Evolutionary conservation across 2,888 invertebrate genomes (phyloP), one percentile per base, ranked within the genome.

Genomic region (Coenonympha arcania): DNA sequence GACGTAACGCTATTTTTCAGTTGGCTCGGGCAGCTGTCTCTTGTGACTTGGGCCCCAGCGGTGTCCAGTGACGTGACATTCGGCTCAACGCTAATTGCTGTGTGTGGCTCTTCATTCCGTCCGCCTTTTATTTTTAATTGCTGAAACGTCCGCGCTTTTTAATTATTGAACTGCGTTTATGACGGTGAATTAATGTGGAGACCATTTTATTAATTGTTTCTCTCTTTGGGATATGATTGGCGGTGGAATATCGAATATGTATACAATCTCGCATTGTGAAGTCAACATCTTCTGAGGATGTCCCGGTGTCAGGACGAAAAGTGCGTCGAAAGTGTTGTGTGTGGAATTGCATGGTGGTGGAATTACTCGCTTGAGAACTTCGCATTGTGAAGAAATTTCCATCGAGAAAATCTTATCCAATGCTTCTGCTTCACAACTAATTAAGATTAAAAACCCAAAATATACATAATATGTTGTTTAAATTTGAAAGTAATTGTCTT

Each of bases 11-110:
- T n/a, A n/a, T n/a, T n/a, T n/a, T n/a, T n/a, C n/a, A n/a, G n/a
- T n/a, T n/a, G n/a, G n/a, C n/a, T 31, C 6, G 11, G 1, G 2
- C 4, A 8, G 33, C 50, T 50, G 31, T 46, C 58, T 55, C 65
- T 52, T 49, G 30, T 66, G 34, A 52, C 60, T 58, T 51, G 54
- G 16, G 50, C 60, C 54, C 42, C 48, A 22, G 40, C 52, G 51
- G 43, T 53, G 55, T 62, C 61, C 63, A 64, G 54, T 57, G 59
- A 61, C 56, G 65, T 64, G 74, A 76, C 79, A 81, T 80, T 81
- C 78, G 78, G 78, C 76, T 68, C 76, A 68, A 51, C 66, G 60
- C 73, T 81, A 82, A 81, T 82, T 79, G 79, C 76, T 58, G 70
- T 61, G 71, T 74, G 71, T 73, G 73, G 59, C 63, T 49, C 76